Percentiles rank a stretch among this genome's conserved stretches.
Evolutionary conservation across 2,113 vertebrate species (phyloP).

Genomic region (Oxyura jamaicensis): DNA sequence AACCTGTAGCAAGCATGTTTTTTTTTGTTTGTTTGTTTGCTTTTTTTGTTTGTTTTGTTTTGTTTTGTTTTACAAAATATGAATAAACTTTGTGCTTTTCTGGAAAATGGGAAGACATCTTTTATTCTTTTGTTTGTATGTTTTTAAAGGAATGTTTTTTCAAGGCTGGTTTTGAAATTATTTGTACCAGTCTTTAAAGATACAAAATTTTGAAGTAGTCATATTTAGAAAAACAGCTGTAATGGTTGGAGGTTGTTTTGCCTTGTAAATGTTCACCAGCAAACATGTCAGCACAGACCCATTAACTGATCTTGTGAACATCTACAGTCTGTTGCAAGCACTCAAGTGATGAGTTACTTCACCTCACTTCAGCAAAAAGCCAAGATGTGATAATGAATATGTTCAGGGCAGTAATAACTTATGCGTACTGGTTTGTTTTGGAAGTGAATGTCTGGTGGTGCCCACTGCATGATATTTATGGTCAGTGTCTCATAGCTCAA

Average conservation of each 20-base stretch:
- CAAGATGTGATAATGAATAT: neutral
- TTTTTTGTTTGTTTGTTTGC: neutral
- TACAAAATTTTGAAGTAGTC: neutral
- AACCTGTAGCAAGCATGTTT: neutral
- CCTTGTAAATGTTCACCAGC: neutral
- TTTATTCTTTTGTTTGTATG: neutral
- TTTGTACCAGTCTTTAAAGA: neutral
- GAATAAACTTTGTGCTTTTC: neutral
- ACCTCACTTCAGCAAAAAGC: neutral
- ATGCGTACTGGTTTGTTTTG: neutral
- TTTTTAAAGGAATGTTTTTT: neutral
- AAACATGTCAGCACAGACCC: neutral
- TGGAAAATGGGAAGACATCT: neutral
- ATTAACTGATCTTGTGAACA: neutral
- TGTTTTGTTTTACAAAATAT: neutral
- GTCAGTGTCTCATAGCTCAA: neutral
- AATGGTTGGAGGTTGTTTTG: neutral
- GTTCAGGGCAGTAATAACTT: neutral
- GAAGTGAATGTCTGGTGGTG: neutral
- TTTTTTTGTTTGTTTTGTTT: no score
- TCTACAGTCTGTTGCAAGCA: neutral
- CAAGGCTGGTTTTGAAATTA: neutral
- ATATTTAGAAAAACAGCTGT: neutral
- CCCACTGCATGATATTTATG: fast-evolving
- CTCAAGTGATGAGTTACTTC: neutral